Percentiles rank a stretch among this genome's conserved stretches.
phyloP scores from a whole-genome alignment of 2,797 vertebrate genomes.

The Microctenopoma stevenorrisi region DNA sequence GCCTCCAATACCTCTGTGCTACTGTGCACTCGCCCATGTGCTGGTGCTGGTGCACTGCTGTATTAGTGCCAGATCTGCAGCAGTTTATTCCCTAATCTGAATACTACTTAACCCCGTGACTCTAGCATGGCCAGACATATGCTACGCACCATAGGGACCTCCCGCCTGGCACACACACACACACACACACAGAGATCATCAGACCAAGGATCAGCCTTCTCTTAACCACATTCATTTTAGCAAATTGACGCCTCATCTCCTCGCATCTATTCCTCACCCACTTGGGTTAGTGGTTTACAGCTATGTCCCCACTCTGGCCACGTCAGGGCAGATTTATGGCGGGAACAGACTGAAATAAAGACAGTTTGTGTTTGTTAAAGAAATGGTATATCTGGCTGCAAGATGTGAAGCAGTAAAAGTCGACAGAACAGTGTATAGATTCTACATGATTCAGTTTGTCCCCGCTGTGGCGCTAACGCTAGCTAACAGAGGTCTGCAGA shows the following conservation, averaged over 20 bases:
- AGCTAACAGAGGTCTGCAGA: too few species aligned
- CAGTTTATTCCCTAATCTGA: conserved; percentile 67
- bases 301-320: too few species aligned
- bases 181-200: conserved; percentile 23
- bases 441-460: too few species aligned
- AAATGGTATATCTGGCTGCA: too few species aligned
- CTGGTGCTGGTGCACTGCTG: conserved; percentile 29
- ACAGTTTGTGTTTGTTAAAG: too few species aligned
- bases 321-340: too few species aligned
- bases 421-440: too few species aligned
- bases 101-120: conserved; percentile 74
- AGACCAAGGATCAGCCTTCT: conserved; percentile 8
- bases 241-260: not conserved
- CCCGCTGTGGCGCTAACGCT: too few species aligned
- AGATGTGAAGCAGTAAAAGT: too few species aligned
- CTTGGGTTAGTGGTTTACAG: too few species aligned
- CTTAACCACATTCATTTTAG: conserved; percentile 28
- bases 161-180: conserved; percentile 30
- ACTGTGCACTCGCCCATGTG: conserved; percentile 43
- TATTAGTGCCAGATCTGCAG: conserved; percentile 67
- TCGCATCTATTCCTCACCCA: too few species aligned
- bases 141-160: conserved; percentile 53
- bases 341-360: too few species aligned
- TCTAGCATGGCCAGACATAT: conserved; percentile 66
- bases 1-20: conserved; percentile 20